A percentile compares a stretch with the other conserved stretches of the same genome.
Conservation (phyloP, 2,113 vertebrate genomes). For the Chaetura pelagica region DNA sequence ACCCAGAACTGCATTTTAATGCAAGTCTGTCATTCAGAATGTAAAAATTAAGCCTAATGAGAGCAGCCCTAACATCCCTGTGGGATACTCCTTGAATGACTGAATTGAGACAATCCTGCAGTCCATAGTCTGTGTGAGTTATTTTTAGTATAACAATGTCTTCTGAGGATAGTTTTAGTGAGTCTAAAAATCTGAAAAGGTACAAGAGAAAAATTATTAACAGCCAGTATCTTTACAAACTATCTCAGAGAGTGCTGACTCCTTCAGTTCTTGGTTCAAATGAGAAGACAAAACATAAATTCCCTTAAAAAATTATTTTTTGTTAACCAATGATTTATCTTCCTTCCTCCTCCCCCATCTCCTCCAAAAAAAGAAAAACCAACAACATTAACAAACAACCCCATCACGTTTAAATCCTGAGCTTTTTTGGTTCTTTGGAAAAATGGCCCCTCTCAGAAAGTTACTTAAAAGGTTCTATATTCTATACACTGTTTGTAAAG, state of each 20-base stretch:
- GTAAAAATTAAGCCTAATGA: slow-evolving; percentile 87
- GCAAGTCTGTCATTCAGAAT: slow-evolving; percentile 86
- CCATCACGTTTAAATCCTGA: neutral
- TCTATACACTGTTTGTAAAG: neutral
- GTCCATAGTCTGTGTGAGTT: slow-evolving; percentile 74
- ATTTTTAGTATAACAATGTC: slow-evolving; percentile 80
- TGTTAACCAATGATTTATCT: neutral
- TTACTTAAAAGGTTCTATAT: neutral
- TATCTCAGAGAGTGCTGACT: neutral
- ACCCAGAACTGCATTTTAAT: slow-evolving; percentile 70
- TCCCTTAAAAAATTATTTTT: neutral
- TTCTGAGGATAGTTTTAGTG: slow-evolving; percentile 81
- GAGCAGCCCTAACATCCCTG: slow-evolving; percentile 83
- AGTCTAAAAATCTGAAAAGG: slow-evolving; percentile 81
- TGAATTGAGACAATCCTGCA: slow-evolving; percentile 84
- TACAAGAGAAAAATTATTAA: neutral
- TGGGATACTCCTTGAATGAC: slow-evolving; percentile 85
- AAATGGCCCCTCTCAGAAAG: neutral
- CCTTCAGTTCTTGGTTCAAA: neutral
- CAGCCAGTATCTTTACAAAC: neutral
- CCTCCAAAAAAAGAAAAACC: neutral
- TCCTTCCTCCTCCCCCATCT: fast-evolving
- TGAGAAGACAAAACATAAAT: neutral
- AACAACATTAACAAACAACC: neutral
- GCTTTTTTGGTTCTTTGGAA: neutral